Evolutionary conservation across 2,797 vertebrate species (phyloP).

Genomic region (Helarctos malayanus): DNA sequence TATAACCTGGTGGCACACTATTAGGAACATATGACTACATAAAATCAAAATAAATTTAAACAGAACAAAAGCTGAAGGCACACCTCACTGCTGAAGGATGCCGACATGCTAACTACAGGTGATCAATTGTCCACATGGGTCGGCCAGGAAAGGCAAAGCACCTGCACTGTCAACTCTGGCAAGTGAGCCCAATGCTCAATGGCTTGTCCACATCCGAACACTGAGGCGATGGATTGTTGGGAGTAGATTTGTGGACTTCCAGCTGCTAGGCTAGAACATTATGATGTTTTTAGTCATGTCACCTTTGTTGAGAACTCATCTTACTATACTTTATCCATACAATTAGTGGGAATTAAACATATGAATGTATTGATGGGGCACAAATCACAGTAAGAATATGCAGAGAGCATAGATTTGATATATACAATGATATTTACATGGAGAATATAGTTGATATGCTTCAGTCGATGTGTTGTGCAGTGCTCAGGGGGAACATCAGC

Average conservation of each 20-base stretch:
- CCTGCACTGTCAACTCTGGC: fast-evolving
- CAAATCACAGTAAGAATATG: not conserved
- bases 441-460: not conserved
- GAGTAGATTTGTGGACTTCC: not conserved
- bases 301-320: not conserved
- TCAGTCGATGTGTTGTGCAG: not conserved
- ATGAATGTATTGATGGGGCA: not conserved
- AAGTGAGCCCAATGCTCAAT: not conserved
- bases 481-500: not conserved
- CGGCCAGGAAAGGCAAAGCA: too few relatives aligned
- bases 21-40: not conserved
- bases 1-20: not conserved
- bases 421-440: not conserved
- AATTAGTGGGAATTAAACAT: not conserved
- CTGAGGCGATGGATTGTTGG: too few relatives aligned
- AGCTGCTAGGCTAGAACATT: not conserved
- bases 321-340: not conserved
- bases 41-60: not conserved
- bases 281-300: not conserved
- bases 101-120: fast-evolving
- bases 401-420: not conserved
- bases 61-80: fast-evolving
- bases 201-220: not conserved
- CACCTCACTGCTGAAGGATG: not conserved
- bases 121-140: fast-evolving